Percentiles rank a stretch among this genome's conserved stretches.
phyloP scores from a whole-genome alignment of 2,113 vertebrate species.

The Thinocorus orbignyianus region DNA sequence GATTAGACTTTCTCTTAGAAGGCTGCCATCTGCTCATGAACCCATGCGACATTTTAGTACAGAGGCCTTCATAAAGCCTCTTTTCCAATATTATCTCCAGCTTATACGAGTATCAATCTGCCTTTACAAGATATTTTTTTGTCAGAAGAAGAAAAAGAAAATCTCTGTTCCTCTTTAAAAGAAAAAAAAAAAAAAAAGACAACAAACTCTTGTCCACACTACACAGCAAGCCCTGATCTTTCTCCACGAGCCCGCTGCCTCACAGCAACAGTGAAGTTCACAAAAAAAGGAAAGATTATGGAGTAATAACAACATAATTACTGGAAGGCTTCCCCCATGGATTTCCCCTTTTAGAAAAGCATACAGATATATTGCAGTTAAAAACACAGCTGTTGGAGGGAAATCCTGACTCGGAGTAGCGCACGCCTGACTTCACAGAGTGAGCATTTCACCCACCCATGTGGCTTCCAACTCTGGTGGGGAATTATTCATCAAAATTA shows the following conservation, averaged over 20 bases:
- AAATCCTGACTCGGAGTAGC: background rate
- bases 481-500: background rate
- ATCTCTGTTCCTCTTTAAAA: background rate
- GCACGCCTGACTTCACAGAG: background rate
- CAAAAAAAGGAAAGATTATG: background rate
- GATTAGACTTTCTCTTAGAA: background rate
- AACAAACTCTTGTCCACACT: background rate
- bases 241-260: background rate
- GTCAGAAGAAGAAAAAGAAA: background rate
- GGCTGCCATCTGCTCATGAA: slow-evolving; percentile 9
- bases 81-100: slow-evolving; percentile 1
- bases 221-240: background rate
- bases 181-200: background rate
- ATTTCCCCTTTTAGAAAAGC: background rate
- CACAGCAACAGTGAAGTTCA: fast-evolving
- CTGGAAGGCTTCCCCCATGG: background rate
- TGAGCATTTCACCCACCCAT: background rate
- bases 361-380: background rate
- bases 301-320: background rate
- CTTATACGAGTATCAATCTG: background rate
- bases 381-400: background rate
- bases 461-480: background rate
- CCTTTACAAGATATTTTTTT: background rate
- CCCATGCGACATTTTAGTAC: background rate
- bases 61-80: slow-evolving; percentile 16